Percentiles rank a stretch among this genome's conserved stretches.
Conservation (phyloP, 2,888 invertebrate species). For the Acrocyrtus sp. region DNA sequence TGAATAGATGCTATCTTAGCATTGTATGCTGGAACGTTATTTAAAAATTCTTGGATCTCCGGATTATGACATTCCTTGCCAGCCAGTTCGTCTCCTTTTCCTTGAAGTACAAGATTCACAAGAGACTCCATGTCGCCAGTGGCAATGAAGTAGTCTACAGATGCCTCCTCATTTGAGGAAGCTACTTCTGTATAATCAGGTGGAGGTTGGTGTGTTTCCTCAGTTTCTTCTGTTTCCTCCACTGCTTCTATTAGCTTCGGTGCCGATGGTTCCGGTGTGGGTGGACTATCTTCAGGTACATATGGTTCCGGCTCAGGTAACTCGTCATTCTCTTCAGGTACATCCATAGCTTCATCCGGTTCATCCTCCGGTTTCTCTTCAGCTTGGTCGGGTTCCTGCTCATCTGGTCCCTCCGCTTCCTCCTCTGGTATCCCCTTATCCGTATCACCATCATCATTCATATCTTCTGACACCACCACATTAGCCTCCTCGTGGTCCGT, state of each 20-base stretch:
- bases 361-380: not conserved
- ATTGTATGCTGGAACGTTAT: conserved; percentile 88
- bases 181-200: conserved; percentile 4
- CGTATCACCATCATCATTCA: too few species aligned
- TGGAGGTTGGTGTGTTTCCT: conserved; percentile 19
- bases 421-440: too few species aligned
- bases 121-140: conserved; percentile 87
- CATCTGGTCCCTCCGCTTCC: conserved; percentile 4
- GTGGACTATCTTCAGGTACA: too few species aligned
- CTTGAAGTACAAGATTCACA: conserved; percentile 87
- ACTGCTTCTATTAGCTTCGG: too few species aligned
- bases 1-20: conserved; percentile 91
- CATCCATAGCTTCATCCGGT: conserved; percentile 4
- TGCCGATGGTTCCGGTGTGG: too few species aligned
- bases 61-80: conserved; percentile 73
- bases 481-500: conserved; percentile 3
- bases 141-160: conserved; percentile 42
- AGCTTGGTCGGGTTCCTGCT: too few species aligned
- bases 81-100: conserved; percentile 82
- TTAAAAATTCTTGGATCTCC: conserved; percentile 86
- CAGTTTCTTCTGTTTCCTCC: conserved; percentile 38
- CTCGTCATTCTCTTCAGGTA: not conserved
- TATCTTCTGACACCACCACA: too few species aligned
- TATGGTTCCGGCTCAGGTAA: too few species aligned
- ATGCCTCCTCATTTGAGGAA: conserved; percentile 3